Conservation (phyloP, 2,113 vertebrate genomes). For the Hemiprocne comata region DNA sequence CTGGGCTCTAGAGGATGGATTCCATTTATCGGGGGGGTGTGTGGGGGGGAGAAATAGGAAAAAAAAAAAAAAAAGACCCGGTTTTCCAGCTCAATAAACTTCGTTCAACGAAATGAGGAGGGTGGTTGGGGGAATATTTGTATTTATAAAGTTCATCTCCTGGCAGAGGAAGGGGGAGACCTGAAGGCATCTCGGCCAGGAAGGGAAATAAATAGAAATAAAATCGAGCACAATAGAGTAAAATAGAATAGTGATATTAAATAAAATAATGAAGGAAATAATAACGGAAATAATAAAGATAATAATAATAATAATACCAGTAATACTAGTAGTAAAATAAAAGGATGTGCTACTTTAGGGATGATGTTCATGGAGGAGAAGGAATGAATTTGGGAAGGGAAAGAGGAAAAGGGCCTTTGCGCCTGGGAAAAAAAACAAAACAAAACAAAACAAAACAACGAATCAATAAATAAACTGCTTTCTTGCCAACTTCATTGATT, state of each 20-base stretch:
- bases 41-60: no score
- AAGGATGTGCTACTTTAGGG: neutral
- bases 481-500: neutral
- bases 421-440: rapidly evolving
- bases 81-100: neutral
- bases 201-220: neutral
- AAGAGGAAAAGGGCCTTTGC: neutral
- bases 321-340: neutral
- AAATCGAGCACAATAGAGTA: no score
- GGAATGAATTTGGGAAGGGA: neutral
- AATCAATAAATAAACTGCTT: neutral
- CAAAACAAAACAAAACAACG: no score
- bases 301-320: no score
- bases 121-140: neutral
- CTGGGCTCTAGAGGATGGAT: neutral
- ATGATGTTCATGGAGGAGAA: neutral
- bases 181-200: neutral
- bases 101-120: neutral
- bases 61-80: neutral
- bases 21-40: neutral
- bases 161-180: neutral
- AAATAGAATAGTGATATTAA: no score
- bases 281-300: no score
- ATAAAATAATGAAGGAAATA: rapidly evolving
- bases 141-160: neutral